Base-by-base conservation (phyloP, 2,888 invertebrate genomes). In the Tholera decimalis region DNA sequence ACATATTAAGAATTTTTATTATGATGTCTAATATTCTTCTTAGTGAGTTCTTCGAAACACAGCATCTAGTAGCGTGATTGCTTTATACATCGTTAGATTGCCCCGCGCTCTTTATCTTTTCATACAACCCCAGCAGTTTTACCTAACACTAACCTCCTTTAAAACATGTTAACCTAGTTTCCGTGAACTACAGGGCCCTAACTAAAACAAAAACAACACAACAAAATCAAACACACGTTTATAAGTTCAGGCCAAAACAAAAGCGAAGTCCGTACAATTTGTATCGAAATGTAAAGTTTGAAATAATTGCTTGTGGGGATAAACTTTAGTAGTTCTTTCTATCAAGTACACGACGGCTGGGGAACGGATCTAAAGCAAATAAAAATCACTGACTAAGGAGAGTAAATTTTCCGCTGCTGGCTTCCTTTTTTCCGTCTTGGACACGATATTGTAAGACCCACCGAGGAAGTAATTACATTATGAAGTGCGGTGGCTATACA, bases 231-330 rank as follows among this genome's bases (percentile, higher is more conserved):
- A 73, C 69, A 79, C 66, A 79, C 79, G 51, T 69, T 69, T 69
- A 61, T 69, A 77, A 79, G 69, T 79, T 61, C 46, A 70, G 49
- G 37, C 50, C 56, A 74, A 77, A 72, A 74, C 71, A 79, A 77
- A 63, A 77, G 65, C 63, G 46, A 57, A 62, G 56, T 50, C 60
- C 35, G 53, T 49, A 51, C 68, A 64, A 79, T 70, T 80, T 79
- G 68, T 81, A 74, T 79, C 74, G 69, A 77, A 77, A 79, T 80
- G 77, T 79, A 77, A 81, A 80, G 68, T 81, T 73, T 63, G 69
- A 81, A 79, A 75, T 81, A 81, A 81, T 79, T 80, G 71, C 73
- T 77, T 61, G 69, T 28, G 72, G 71, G 55, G 60, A 61, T 73
- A 73, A 73, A 78, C 63, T 74, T 78, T 49, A 53, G 60, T 68